Evolutionary conservation across 2,888 invertebrate species (phyloP).

Genomic region (Nematopogon swammerdamellus): DNA sequence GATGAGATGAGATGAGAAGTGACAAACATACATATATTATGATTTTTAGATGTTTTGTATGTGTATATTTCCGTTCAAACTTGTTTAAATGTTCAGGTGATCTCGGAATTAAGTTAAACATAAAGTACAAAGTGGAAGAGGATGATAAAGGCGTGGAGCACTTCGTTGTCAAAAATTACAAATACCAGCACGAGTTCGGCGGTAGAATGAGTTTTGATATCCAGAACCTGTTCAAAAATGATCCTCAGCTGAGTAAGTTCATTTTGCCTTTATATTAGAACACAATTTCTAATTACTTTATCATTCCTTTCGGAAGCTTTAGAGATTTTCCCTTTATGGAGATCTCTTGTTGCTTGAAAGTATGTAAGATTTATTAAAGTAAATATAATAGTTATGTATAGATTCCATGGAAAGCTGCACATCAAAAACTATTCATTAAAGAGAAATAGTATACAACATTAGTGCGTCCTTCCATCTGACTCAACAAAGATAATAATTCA

Average conservation of each 20-base stretch:
- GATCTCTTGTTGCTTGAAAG: no score
- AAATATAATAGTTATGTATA: no score
- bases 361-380: no score
- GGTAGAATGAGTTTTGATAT: constrained; percentile 44
- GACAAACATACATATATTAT: neutral
- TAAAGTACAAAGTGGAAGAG: constrained; percentile 45
- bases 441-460: no score
- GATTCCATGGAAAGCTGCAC: no score
- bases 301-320: no score
- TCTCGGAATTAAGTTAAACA: constrained; percentile 43
- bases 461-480: no score
- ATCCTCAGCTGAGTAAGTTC: constrained; percentile 43
- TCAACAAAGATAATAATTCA: no score
- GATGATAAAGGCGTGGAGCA: constrained; percentile 41
- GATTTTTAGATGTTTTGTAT: neutral
- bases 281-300: no score
- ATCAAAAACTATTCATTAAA: no score
- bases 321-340: no score
- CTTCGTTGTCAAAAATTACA: constrained; percentile 45
- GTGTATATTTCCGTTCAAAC: no score
- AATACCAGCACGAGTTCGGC: constrained; percentile 42
- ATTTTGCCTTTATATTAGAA: constrained; percentile 1
- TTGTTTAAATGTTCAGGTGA: constrained; percentile 44
- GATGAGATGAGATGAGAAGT: neutral
- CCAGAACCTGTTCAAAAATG: constrained; percentile 44